These are phyloP conservation scores for Cosmopolites sordidus DNA, from an alignment of 2,888 invertebrate species.

Conservation along the genomic window DNA sequence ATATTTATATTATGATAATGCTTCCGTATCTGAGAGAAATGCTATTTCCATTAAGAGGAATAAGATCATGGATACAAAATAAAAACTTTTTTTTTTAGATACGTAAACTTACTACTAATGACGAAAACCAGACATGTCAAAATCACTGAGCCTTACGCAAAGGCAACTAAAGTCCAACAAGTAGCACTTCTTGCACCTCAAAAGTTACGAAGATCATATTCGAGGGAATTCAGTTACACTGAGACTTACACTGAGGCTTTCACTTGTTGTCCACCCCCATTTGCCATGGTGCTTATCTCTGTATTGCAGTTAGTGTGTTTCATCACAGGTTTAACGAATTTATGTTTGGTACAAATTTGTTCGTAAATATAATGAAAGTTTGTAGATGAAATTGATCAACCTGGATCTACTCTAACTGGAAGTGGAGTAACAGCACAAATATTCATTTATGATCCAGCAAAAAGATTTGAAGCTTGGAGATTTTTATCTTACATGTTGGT, in stretches of 20 bases:
- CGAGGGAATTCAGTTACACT: conserved; percentile 5
- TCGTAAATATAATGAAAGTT: background rate
- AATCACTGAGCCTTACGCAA: background rate
- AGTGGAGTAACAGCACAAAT: conserved; percentile 48
- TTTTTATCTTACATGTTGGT: conserved; percentile 95
- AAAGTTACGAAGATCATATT: background rate
- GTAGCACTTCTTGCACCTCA: background rate
- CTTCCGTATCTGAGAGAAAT: too few relatives aligned
- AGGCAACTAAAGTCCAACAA: background rate
- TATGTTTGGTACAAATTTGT: background rate
- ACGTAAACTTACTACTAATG: background rate
- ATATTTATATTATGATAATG: too few relatives aligned
- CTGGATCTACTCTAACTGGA: conserved; percentile 26
- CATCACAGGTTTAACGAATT: conserved; percentile 37
- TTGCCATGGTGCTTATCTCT: conserved; percentile 83
- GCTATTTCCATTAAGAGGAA: too few relatives aligned
- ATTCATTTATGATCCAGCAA: conserved; percentile 85
- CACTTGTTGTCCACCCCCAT: conserved; percentile 83
- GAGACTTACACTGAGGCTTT: conserved; percentile 89
- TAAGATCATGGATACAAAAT: too few relatives aligned
- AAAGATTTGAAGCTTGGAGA: conserved; percentile 86
- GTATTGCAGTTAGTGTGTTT: conserved; percentile 77
- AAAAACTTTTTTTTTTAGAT: background rate
- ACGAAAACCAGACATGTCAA: background rate
- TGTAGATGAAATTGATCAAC: conserved; percentile 19